Percentiles rank a stretch among this genome's conserved stretches.
phyloP scores from a whole-genome alignment of 1,140 invertebrate species.

The Bombus terrestris region DNA sequence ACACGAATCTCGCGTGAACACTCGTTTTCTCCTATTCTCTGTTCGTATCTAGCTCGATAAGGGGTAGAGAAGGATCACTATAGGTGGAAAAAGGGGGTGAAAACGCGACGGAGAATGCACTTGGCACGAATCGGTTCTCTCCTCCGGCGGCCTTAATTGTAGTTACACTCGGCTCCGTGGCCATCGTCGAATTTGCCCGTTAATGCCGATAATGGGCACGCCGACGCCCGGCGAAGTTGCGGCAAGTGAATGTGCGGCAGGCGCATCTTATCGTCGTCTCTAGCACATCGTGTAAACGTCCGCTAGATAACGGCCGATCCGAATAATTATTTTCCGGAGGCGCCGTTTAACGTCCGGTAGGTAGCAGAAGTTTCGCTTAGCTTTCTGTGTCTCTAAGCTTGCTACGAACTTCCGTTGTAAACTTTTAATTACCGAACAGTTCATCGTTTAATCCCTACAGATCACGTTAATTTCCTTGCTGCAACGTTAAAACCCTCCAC shows the following conservation, averaged over 20 bases:
- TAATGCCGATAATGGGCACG: conserved; percentile 65
- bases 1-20: neutral
- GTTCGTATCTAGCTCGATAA: neutral
- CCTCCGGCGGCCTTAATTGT: conserved; percentile 52
- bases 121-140: conserved; percentile 56
- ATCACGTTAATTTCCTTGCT: neutral
- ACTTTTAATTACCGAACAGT: conserved; percentile 38
- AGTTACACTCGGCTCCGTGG: conserved; percentile 41
- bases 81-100: neutral
- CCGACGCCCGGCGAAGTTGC: conserved; percentile 45
- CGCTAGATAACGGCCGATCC: conserved; percentile 44
- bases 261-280: conserved; percentile 44
- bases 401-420: neutral
- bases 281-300: conserved; percentile 41
- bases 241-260: conserved; percentile 3
- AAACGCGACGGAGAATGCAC: conserved; percentile 35
- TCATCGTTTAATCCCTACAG: conserved; percentile 30
- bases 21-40: neutral
- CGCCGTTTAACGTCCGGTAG: conserved; percentile 17
- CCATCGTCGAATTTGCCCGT: conserved; percentile 61
- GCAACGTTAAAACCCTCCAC: neutral
- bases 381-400: neutral
- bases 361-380: neutral
- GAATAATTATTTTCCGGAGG: conserved; percentile 49
- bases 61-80: neutral